A percentile compares a stretch with the other conserved stretches of the same genome.
Evolutionary conservation across 2,797 vertebrate species (phyloP).

Genomic region (Chromobotia macracanthus): DNA sequence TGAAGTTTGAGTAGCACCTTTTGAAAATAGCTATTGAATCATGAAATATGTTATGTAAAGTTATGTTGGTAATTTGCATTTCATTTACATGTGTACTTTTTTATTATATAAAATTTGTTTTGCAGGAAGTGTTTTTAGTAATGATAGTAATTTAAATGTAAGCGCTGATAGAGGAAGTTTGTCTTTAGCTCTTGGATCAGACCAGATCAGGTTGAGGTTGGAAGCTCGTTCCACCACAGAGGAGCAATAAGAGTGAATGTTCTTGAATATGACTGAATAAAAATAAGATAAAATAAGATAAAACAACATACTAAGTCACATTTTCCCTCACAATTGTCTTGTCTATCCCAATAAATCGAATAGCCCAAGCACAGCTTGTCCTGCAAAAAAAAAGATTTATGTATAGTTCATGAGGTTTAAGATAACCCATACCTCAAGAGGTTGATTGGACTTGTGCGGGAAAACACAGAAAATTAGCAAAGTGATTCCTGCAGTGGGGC

Average conservation of each 20-base stretch:
- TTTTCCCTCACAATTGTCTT: not conserved
- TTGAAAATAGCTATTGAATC: too few relatives aligned
- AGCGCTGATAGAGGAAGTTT: not conserved
- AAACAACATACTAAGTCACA: not conserved
- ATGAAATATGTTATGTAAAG: too few relatives aligned
- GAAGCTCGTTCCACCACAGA: not conserved
- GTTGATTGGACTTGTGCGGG: slow-evolving; percentile 75
- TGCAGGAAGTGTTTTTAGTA: not conserved
- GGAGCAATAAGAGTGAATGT: not conserved
- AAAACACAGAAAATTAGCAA: slow-evolving; percentile 67
- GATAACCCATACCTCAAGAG: slow-evolving; percentile 71
- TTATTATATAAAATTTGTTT: not conserved
- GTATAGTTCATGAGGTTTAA: slow-evolving; percentile 61
- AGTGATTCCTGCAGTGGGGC: slow-evolving; percentile 79
- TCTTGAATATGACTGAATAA: not conserved
- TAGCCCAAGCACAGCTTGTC: slow-evolving; percentile 7
- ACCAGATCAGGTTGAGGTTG: not conserved
- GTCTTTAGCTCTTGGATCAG: not conserved
- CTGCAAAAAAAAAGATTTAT: slow-evolving; percentile 48
- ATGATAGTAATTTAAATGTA: not conserved
- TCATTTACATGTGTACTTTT: too few relatives aligned
- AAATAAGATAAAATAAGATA: not conserved
- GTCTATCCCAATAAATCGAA: not conserved
- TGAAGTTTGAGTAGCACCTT: too few relatives aligned
- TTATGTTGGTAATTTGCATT: too few relatives aligned